Conservation (phyloP, 1,140 invertebrate genomes). For the Epicauta chinensis region DNA sequence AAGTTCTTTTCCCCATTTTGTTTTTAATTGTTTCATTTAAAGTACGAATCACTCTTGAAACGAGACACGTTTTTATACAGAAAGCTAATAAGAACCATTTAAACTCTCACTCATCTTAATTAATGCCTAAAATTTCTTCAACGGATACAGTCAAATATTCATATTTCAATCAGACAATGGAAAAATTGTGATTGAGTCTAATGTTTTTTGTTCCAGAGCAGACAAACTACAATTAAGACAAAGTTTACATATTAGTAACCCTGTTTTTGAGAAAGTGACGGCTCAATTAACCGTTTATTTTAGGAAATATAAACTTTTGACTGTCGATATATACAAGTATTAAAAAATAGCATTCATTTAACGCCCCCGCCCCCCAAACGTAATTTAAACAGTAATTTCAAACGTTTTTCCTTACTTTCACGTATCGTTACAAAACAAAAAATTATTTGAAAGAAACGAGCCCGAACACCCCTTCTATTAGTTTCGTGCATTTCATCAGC, state of each 20-base stretch:
- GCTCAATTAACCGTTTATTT: neutral
- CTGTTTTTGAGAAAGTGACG: too few relatives aligned
- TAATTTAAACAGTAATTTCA: neutral
- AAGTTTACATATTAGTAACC: too few relatives aligned
- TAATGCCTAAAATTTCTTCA: neutral
- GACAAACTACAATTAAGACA: too few relatives aligned
- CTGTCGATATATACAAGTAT: constrained; percentile 1
- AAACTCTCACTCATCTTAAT: constrained; percentile 30
- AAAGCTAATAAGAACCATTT: constrained; percentile 20
- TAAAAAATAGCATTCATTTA: constrained; percentile 1
- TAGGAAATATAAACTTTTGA: constrained; percentile 23
- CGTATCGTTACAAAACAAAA: too few relatives aligned
- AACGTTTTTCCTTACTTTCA: neutral
- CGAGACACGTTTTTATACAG: constrained; percentile 29
- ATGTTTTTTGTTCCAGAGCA: too few relatives aligned
- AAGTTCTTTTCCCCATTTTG: constrained; percentile 5
- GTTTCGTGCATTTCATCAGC: constrained; percentile 62
- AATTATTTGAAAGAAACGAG: constrained; percentile 20
- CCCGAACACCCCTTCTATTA: constrained; percentile 53
- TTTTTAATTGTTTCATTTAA: constrained; percentile 9
- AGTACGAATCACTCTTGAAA: constrained; percentile 29
- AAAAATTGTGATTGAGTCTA: too few relatives aligned
- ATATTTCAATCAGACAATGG: constrained; percentile 24
- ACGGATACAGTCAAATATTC: constrained; percentile 24
- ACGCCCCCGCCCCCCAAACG: neutral